These are phyloP conservation scores for Diphyllodes magnificus DNA, from an alignment of 2,113 vertebrate genomes.

Conservation along the genomic window DNA sequence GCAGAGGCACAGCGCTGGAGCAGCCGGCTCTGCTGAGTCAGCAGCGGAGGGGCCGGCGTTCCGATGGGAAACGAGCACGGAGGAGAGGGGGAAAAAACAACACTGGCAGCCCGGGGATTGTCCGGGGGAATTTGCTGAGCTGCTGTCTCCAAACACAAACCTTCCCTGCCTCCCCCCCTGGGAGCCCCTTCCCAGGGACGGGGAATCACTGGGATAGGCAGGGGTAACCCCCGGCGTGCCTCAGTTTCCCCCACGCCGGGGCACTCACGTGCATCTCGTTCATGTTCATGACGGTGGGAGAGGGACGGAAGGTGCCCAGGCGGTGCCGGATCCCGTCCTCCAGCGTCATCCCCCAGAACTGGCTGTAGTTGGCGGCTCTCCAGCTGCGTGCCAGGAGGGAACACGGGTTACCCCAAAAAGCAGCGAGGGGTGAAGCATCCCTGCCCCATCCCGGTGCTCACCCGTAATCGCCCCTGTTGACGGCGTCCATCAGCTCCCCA, in stretches of 20 bases:
- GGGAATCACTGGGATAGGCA: accelerated
- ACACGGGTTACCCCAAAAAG: accelerated
- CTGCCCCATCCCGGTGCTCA: conserved; percentile 20
- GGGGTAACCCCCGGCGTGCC: neutral
- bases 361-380: conserved; percentile 90
- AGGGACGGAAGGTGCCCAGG: conserved; percentile 87
- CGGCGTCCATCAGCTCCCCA: conserved; percentile 75
- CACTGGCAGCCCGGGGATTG: conserved; percentile 11
- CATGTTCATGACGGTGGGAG: conserved; percentile 89
- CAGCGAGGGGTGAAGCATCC: accelerated
- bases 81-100: conserved; percentile 35
- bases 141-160: conserved; percentile 15
- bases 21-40: conserved; percentile 29
- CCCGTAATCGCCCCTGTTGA: conserved; percentile 87
- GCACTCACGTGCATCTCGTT: conserved; percentile 89
- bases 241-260: neutral
- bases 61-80: conserved; percentile 27
- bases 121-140: conserved; percentile 57
- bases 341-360: conserved; percentile 90
- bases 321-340: conserved; percentile 89
- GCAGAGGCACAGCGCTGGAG: neutral
- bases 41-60: conserved; percentile 9
- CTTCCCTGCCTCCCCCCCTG: neutral
- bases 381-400: conserved; percentile 70
- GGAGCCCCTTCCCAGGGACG: neutral